These are phyloP conservation scores for Cisticola juncidis DNA, from an alignment of 2,113 vertebrate genomes.

Conservation along the genomic window DNA sequence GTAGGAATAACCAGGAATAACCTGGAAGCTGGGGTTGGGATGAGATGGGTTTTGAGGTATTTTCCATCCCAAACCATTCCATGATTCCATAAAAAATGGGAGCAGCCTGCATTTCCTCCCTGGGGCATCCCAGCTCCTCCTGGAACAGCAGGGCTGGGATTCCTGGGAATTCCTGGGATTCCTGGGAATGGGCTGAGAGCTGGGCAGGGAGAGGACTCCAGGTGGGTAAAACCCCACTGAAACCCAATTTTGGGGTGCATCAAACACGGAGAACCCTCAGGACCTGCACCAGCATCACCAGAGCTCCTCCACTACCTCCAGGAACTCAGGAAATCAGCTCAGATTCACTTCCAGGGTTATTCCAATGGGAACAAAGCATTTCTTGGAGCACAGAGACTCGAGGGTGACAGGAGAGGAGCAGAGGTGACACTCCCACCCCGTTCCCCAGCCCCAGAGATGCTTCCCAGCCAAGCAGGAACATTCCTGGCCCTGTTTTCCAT, in stretches of 20 bases:
- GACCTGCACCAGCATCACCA: not conserved
- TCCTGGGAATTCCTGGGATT: not conserved
- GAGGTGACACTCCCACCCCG: not conserved
- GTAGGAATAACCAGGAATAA: no score
- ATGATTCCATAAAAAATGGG: rapidly evolving
- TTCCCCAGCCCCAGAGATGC: not conserved
- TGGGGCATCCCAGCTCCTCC: not conserved
- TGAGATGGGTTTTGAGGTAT: not conserved
- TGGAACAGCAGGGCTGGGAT: not conserved
- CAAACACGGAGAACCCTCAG: rapidly evolving
- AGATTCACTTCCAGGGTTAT: rapidly evolving
- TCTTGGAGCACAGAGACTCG: not conserved
- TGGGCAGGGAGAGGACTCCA: not conserved
- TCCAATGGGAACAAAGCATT: not conserved
- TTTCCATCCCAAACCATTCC: not conserved
- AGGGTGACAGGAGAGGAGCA: not conserved
- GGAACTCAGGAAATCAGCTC: rapidly evolving
- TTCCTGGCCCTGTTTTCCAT: constrained; percentile 20
- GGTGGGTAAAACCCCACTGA: not conserved
- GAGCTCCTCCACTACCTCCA: not conserved
- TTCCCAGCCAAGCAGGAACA: not conserved
- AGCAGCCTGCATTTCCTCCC: not conserved
- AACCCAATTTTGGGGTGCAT: not conserved
- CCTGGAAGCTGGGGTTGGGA: not conserved
- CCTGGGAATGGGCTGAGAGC: not conserved